Base-by-base conservation (phyloP, 2,113 vertebrate species). In the Dipodomys merriami region DNA sequence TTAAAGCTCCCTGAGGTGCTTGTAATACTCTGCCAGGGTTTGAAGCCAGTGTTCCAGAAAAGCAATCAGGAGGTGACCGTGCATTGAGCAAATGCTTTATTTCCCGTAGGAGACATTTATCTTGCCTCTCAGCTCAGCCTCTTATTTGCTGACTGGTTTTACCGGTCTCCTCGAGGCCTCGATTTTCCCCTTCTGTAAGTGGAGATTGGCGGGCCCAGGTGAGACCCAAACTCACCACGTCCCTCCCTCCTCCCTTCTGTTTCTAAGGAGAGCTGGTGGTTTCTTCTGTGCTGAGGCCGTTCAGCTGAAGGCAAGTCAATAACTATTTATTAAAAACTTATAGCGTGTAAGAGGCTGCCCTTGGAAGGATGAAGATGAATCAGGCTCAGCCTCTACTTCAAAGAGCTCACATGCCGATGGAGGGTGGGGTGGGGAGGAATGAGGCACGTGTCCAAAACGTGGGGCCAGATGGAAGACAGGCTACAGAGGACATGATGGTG, bases 291-390 rank as follows among this genome's bases (percentile, higher is more conserved):
- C 79, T 0, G 69, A 81, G 90, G 74, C 89, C 35, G 7, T 69
- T 71, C 49, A 65, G 79, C 60, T 27, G 69, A 92, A 87, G 53
- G 64, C 86, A 94, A 86, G 92, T 86, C 84, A 93, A 77, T 89
- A 84, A 95, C 65, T 80, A 85, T 87, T 93, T 91, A 94, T 95
- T 94, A 91, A 84, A 93, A 80, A 91, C 13, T 57, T 33, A 85
- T 27, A 13, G 3, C 0, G 46, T 30, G 20, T 30, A 72, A 88
- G 91, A 83, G 6, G 80, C 85, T 46, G 44, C 53, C 33, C 27
- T 91, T 29, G 80, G 46, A 67, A 90, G 46, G 15, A 74, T 12
- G 22, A 9, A 64, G 88, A 60, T 20, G 62, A 94, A 69, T 69
- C 53, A 76, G 91, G 33, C 92, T 62, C 0, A 0, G 46, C 62